A percentile compares a stretch with the other conserved stretches of the same genome.
Conservation (phyloP, 2,888 invertebrate genomes). For the Ophion costatus region DNA sequence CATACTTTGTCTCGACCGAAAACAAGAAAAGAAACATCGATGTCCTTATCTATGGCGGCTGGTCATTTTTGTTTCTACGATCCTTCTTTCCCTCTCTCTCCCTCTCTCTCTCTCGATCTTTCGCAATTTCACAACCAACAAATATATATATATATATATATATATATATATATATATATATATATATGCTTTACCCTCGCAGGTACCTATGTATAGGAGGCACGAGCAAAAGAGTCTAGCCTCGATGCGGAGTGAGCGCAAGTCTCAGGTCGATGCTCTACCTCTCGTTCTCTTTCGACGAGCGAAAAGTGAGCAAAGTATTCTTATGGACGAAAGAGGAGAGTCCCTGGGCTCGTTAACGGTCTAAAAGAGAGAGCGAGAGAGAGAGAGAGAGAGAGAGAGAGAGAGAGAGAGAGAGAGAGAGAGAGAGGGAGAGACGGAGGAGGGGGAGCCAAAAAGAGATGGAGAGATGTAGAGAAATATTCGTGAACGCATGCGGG, state of each 20-base stretch:
- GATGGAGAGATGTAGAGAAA: conserved; percentile 25
- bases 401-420: conserved; percentile 18
- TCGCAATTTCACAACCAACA: not conserved
- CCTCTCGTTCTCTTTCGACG: conserved; percentile 57
- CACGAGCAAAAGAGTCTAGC: conserved; percentile 33
- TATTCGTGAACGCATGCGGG: conserved; percentile 41
- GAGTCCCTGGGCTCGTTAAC: conserved; percentile 63
- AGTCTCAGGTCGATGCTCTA: conserved; percentile 59
- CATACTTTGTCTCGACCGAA: not conserved
- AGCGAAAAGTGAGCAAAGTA: conserved; percentile 60
- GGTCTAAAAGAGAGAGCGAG: conserved; percentile 28
- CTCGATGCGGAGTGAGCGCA: conserved; percentile 24
- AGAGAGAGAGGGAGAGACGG: conserved; percentile 37
- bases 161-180: not conserved
- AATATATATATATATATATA: not conserved
- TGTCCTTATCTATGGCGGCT: not conserved
- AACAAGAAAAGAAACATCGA: conserved; percentile 8
- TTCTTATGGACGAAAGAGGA: conserved; percentile 49
- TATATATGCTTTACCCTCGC: not conserved
- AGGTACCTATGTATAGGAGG: not conserved
- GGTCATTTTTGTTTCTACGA: not conserved
- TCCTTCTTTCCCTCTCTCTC: no score
- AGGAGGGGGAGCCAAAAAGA: conserved; percentile 28
- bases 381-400: conserved; percentile 19
- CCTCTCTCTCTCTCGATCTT: not conserved